These are phyloP conservation scores for Xenopus tropicalis DNA, from an alignment of 2,113 vertebrate genomes.

Conservation along the genomic window UCB_Xtro_10.0 CM004449.2:107172501-107173000, in stretches of 20 bases:
- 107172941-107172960: conserved; percentile 47
- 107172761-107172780: conserved; percentile 48
- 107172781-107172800: conserved; percentile 57
- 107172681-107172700: conserved; percentile 48
- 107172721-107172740: conserved; percentile 51
- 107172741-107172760: conserved; percentile 56
- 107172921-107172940: conserved; percentile 36
- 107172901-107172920: conserved; percentile 30
- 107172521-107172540: conserved; percentile 34
- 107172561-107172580: conserved; percentile 31
- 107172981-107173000: conserved; percentile 40
- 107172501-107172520: conserved; percentile 37
- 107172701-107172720: conserved; percentile 61
- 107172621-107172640: background rate
- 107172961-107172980: conserved; percentile 41
- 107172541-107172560: conserved; percentile 43
- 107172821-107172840: conserved; percentile 19
- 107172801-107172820: conserved; percentile 56
- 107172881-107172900: conserved; percentile 28
- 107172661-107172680: conserved; percentile 38
- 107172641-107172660: conserved; percentile 17
- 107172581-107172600: background rate
- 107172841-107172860: conserved; percentile 19
- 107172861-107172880: conserved; percentile 19
- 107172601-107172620: background rate